Base-by-base conservation (phyloP, 2,797 vertebrate species). In the Varecia variegata region DNA sequence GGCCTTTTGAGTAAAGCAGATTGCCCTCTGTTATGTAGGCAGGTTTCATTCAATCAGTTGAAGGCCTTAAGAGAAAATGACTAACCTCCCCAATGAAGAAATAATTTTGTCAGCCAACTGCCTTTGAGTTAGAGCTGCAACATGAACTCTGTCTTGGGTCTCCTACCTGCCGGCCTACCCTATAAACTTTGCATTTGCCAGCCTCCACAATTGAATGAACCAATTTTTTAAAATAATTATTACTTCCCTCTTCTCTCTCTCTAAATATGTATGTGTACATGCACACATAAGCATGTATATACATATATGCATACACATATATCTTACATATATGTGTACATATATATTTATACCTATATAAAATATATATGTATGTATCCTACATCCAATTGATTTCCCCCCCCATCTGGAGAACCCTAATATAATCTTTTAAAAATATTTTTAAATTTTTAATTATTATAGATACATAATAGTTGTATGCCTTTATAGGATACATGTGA, bases 321-420 rank as follows among this genome's bases (percentile, higher is more conserved):
- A 30, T 60, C n/a, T n/a, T n/a, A n/a, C n/a, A n/a, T n/a, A n/a
- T n/a, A n/a, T n/a, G n/a, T n/a, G n/a, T n/a, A n/a, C n/a, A n/a
- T n/a, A n/a, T n/a, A n/a, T n/a, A n/a, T 60, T 60, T 60, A 60
- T 60, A 5, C 1, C 1, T 60, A 56, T 30, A 60, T 5, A 71
- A 25, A 43, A 32, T 30, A 3, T 50, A 10, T 32, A 15, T 35
- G 3, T 23, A 35, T 23, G 2, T 2, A 40, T 30, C 1, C 0
- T 52, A 17, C 17, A 56, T 38, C 10, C 2, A n/a, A 15, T 3
- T 47, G 4, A 30, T 32, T 62, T 35, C 62, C 32, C 56, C n/a
- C 27, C 8, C 10, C 5, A 15, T 71, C 25, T 58, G 45, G 7
- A 54, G 27, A 85, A 35, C 9, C 3, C n/a, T 27, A n/a, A 14